These are phyloP conservation scores for Martes martes DNA, from an alignment of 2,113 vertebrate species.

Conservation along the genomic window DNA sequence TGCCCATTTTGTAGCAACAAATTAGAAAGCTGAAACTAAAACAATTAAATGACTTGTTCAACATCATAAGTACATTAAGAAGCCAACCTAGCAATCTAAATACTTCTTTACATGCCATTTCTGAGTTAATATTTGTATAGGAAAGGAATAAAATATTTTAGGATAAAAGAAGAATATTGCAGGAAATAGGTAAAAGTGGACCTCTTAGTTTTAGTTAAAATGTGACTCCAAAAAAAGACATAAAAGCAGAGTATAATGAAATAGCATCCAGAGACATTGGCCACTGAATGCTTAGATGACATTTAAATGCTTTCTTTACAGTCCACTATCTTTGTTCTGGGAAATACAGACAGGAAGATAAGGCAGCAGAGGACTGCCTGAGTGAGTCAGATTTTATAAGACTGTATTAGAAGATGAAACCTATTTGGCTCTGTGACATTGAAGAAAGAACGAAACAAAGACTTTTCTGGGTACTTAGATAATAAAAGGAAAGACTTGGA, in stretches of 20 bases:
- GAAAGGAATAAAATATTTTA: background rate
- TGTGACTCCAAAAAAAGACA: background rate
- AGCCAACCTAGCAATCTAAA: background rate
- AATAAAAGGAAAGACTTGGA: background rate
- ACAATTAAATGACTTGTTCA: background rate
- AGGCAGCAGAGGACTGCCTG: background rate
- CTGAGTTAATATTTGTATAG: background rate
- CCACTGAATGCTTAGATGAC: background rate
- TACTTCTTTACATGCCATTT: background rate
- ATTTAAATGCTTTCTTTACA: constrained; percentile 41
- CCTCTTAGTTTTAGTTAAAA: background rate
- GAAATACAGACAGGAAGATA: background rate
- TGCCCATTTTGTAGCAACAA: background rate
- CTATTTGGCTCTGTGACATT: background rate
- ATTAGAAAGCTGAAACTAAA: background rate
- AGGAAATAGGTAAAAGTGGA: background rate
- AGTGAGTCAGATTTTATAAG: constrained; percentile 48
- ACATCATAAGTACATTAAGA: background rate
- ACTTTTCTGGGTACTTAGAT: background rate
- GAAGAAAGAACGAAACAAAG: constrained; percentile 27
- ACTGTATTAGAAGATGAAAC: constrained; percentile 32
- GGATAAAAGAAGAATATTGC: background rate
- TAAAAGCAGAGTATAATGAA: constrained; percentile 18
- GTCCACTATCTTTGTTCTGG: constrained; percentile 38
- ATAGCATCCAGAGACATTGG: background rate